Percentiles rank a stretch among this genome's conserved stretches.
phyloP scores from a whole-genome alignment of 1,140 invertebrate species.

The Drosophila lini region DNA sequence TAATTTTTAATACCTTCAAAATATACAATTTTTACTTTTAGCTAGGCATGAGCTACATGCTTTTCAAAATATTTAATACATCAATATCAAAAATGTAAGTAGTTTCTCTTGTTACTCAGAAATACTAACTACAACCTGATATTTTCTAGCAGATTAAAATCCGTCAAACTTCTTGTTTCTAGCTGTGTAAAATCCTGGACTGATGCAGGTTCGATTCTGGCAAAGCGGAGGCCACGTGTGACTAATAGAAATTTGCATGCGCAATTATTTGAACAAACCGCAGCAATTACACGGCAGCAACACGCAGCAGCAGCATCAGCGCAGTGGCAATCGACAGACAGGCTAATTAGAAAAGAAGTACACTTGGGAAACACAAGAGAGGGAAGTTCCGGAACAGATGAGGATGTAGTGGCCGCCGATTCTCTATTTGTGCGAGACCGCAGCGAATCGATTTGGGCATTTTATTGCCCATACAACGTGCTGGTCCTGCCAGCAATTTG shows the following conservation, averaged over 20 bases:
- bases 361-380: constrained; percentile 6
- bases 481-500: constrained; percentile 61
- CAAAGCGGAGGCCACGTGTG: constrained; percentile 42
- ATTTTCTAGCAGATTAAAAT: too few species aligned
- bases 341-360: constrained; percentile 75
- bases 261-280: constrained; percentile 82
- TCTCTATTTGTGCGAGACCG: constrained; percentile 44
- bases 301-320: constrained; percentile 44
- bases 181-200: constrained; percentile 20
- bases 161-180: background rate
- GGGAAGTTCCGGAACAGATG: constrained; percentile 3
- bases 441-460: constrained; percentile 74
- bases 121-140: too few species aligned
- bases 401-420: constrained; percentile 20
- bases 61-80: background rate
- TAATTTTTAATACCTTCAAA: background rate
- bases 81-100: too few species aligned
- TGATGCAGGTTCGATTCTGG: constrained; percentile 27
- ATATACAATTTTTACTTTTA: background rate
- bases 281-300: constrained; percentile 77
- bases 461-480: constrained; percentile 67
- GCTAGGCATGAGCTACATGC: background rate
- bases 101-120: too few species aligned
- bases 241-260: constrained; percentile 81
- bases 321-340: constrained; percentile 55